phyloP scores from a whole-genome alignment of 2,888 invertebrate species.

The Eupelmus urozonus region DNA sequence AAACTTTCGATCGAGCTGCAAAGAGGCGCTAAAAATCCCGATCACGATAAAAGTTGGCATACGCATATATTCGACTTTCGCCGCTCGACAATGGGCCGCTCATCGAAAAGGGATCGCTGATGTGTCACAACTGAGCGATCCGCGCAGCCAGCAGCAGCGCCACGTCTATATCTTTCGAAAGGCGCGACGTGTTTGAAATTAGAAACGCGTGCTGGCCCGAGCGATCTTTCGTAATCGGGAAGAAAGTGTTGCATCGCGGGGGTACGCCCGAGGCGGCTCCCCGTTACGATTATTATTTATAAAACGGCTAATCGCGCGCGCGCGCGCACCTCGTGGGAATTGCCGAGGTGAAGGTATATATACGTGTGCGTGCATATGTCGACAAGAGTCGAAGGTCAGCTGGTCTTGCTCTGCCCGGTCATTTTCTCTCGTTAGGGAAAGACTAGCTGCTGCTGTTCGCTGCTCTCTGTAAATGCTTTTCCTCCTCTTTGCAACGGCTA shows the following conservation, averaged over 20 bases:
- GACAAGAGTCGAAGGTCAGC: constrained; percentile 14
- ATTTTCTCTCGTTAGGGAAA: constrained; percentile 29
- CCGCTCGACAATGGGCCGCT: constrained; percentile 10
- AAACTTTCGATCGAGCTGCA: constrained; percentile 24
- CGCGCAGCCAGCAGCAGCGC: not conserved
- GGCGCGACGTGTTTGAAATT: constrained; percentile 46
- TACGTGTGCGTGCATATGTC: constrained; percentile 2
- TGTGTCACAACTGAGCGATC: constrained; percentile 31
- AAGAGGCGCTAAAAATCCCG: constrained; percentile 48
- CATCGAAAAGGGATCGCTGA: not conserved
- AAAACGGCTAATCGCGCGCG: constrained; percentile 34
- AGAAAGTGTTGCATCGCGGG: constrained; percentile 41
- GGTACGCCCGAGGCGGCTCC: constrained; percentile 10
- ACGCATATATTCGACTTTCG: constrained; percentile 5
- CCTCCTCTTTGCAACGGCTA: too few species aligned
- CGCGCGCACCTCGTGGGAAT: constrained; percentile 40
- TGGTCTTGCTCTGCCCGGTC: not conserved
- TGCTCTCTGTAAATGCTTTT: too few species aligned
- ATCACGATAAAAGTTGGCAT: constrained; percentile 27
- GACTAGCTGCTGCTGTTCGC: too few species aligned
- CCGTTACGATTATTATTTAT: constrained; percentile 42
- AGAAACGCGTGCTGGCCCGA: constrained; percentile 24
- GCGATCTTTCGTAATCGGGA: not conserved
- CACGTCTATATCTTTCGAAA: constrained; percentile 25
- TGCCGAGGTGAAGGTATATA: not conserved